These are phyloP conservation scores for Macrotus californicus DNA, from an alignment of 2,113 vertebrate genomes.

Conservation along the genomic window DNA sequence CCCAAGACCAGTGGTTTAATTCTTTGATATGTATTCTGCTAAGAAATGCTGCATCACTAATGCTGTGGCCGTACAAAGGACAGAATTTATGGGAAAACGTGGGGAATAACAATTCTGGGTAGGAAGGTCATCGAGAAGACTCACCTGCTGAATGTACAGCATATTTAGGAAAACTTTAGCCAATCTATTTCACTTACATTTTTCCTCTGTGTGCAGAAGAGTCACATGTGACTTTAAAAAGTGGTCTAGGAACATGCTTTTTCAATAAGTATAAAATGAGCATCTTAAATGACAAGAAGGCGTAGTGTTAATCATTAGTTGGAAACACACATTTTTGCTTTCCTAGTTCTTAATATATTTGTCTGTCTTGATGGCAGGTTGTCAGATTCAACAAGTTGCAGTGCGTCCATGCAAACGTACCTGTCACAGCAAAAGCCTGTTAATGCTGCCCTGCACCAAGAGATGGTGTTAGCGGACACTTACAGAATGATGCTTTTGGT, in stretches of 20 bases:
- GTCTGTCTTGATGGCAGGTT: neutral
- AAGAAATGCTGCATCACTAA: neutral
- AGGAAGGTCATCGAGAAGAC: neutral
- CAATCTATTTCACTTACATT: neutral
- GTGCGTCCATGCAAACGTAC: neutral
- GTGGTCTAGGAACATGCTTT: neutral
- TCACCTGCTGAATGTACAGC: neutral
- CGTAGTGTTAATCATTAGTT: neutral
- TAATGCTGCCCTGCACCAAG: neutral
- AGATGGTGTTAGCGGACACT: neutral
- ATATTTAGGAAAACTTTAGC: neutral
- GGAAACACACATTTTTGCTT: neutral
- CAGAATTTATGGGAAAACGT: neutral
- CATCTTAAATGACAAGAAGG: neutral
- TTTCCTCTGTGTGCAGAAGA: neutral
- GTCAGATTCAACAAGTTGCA: neutral
- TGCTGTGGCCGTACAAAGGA: neutral
- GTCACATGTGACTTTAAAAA: neutral
- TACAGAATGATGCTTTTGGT: neutral
- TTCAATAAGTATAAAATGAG: neutral
- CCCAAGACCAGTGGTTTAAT: neutral
- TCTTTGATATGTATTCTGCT: neutral
- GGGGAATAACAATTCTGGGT: neutral
- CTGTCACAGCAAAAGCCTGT: neutral
- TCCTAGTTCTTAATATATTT: conserved; percentile 20